These are phyloP conservation scores for Caenorhabditis briggsae DNA, from an alignment of 1,140 invertebrate species.

Conservation along the genomic window DNA sequence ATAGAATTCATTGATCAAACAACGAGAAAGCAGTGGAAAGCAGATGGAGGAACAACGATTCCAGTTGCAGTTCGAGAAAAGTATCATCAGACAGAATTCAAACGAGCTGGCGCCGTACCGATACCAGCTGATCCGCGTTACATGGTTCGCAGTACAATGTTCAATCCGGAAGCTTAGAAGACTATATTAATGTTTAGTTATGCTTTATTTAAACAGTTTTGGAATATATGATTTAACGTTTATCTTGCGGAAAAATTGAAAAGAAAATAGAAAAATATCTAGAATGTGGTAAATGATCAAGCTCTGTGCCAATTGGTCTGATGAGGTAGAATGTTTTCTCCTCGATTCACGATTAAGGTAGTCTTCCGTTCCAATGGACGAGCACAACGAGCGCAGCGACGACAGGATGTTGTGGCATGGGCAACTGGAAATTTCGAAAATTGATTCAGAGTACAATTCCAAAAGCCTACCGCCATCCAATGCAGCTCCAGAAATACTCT, in stretches of 20 bases:
- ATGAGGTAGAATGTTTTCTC: slow-evolving; percentile 5
- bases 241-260: not conserved
- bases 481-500: slow-evolving; percentile 59
- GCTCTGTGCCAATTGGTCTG: slow-evolving; percentile 26
- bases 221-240: too few relatives aligned
- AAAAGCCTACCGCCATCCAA: not conserved
- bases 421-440: not conserved
- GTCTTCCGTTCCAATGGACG: slow-evolving; percentile 34
- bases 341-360: slow-evolving; percentile 5
- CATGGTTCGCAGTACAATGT: not conserved
- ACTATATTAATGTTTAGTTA: too few relatives aligned
- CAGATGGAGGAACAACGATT: not conserved
- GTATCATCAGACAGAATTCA: too few relatives aligned
- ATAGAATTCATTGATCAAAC: slow-evolving; percentile 45
- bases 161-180: not conserved
- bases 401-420: slow-evolving; percentile 23
- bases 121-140: slow-evolving; percentile 4
- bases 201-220: too few relatives aligned
- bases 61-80: not conserved
- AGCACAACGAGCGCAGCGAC: slow-evolving; percentile 51
- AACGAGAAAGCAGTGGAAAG: slow-evolving; percentile 29
- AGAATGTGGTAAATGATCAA: not conserved
- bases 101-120: not conserved
- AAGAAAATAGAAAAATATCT: not conserved
- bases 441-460: too few relatives aligned